These are phyloP conservation scores for Stercorarius parasiticus DNA, from an alignment of 2,113 vertebrate species.

Conservation along the genomic window DNA sequence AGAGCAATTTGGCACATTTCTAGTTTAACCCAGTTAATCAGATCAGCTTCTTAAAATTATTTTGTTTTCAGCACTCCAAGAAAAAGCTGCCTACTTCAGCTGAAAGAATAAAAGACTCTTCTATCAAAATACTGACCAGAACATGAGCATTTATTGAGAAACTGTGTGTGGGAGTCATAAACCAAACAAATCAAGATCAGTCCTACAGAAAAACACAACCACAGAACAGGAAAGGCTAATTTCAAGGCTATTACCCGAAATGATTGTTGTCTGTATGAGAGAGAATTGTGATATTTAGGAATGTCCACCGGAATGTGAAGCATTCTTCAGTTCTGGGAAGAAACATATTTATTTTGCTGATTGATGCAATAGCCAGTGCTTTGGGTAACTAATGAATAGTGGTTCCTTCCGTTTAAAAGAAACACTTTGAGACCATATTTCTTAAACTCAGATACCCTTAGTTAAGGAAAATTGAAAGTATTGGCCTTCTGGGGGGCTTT, in stretches of 20 bases:
- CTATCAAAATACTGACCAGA: neutral
- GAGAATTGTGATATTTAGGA: neutral
- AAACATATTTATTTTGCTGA: neutral
- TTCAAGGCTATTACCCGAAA: neutral
- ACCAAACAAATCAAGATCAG: neutral
- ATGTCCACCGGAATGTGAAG: neutral
- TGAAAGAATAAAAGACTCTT: neutral
- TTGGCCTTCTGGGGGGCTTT: neutral
- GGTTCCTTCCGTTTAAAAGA: neutral
- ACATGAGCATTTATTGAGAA: neutral
- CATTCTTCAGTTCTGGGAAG: neutral
- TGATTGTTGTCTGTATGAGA: neutral
- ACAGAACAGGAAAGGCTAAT: constrained; percentile 1
- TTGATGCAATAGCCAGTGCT: neutral
- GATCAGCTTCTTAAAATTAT: neutral
- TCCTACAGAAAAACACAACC: neutral
- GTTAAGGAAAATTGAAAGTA: neutral
- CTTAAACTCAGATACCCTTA: neutral
- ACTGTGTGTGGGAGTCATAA: neutral
- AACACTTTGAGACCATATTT: neutral
- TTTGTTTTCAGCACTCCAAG: neutral
- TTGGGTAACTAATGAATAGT: neutral
- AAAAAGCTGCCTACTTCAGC: neutral
- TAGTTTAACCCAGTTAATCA: constrained; percentile 19
- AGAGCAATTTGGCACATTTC: constrained; percentile 18